Percentiles rank a stretch among this genome's conserved stretches.
Evolutionary conservation across 2,113 vertebrate species (phyloP).

Genomic region (Ursus arctos): DNA sequence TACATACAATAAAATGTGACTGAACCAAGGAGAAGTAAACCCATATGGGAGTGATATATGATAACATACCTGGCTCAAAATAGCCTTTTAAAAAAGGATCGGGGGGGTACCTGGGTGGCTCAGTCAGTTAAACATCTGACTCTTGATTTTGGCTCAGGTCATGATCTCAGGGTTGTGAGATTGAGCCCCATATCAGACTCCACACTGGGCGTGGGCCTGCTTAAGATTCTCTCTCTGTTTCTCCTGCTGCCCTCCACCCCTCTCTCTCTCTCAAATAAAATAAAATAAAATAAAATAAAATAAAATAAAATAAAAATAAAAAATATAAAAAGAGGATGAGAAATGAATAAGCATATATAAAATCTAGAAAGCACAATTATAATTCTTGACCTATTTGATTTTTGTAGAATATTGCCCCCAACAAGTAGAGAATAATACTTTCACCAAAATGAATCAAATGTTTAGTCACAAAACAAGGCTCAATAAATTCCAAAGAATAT

Average conservation of each 20-base stretch:
- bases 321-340: neutral
- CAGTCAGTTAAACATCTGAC: neutral
- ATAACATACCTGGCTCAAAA: neutral
- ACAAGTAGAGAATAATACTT: neutral
- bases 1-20: neutral
- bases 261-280: neutral
- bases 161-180: neutral
- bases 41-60: neutral
- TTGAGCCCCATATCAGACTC: neutral
- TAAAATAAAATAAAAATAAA: neutral
- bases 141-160: neutral
- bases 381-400: neutral
- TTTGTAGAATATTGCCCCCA: neutral
- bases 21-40: neutral
- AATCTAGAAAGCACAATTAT: neutral
- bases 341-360: neutral
- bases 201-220: neutral
- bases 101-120: neutral
- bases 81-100: neutral
- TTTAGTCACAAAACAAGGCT: neutral
- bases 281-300: neutral
- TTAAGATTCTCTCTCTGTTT: neutral
- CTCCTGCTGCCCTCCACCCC: neutral
- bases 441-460: neutral
- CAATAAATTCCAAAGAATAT: neutral